Evolutionary conservation across 2,113 vertebrate genomes (phyloP), one percentile per base, ranked within the genome.

Genomic region (Pagrus major): DNA sequence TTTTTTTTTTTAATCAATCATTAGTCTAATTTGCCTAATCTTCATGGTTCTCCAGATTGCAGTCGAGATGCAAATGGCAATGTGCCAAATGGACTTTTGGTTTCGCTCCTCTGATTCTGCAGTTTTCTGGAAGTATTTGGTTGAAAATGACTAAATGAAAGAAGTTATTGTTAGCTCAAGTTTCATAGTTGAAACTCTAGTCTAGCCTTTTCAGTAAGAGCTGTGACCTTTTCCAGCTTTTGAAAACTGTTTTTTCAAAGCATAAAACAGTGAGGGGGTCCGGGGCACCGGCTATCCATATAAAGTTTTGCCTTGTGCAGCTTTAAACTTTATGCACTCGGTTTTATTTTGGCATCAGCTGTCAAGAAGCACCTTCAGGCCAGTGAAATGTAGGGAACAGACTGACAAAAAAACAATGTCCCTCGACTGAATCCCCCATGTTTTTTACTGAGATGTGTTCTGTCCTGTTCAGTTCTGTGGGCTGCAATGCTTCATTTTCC

Each of bases 311-410:
- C 37, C 46, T 49, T 47, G 20, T 76, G 64, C 44, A n/a, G 46
- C 37, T 77, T 69, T 68, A 80, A 72, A 67, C 58, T 71, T 81
- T 39, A 46, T 47, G 68, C 64, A 56, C 59, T 83, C 44, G 55
- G 49, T 59, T 56, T 60, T 58, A 10, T 78, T 68, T 76, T 73
- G 71, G 78, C 55, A 68, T 47, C 18, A 35, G 16, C 47, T 76
- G 60, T 86, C 72, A 65, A 74, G 29, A 35, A 59, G 29, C 46
- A 39, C 42, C 77, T 84, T 41, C 52, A 46, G 81, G 76, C 71
- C 25, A 68, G 65, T 76, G 66, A 74, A 74, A 75, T 71, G 64
- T 33, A 60, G 23, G 69, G 61, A 76, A 52, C 58, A 37, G 56
- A 39, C 29, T 42, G 56, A 3, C 76, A 64, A 56, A 68, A 80